These are phyloP conservation scores for Potorous gilbertii DNA, from an alignment of 2,797 vertebrate species.

Conservation along the genomic window DNA sequence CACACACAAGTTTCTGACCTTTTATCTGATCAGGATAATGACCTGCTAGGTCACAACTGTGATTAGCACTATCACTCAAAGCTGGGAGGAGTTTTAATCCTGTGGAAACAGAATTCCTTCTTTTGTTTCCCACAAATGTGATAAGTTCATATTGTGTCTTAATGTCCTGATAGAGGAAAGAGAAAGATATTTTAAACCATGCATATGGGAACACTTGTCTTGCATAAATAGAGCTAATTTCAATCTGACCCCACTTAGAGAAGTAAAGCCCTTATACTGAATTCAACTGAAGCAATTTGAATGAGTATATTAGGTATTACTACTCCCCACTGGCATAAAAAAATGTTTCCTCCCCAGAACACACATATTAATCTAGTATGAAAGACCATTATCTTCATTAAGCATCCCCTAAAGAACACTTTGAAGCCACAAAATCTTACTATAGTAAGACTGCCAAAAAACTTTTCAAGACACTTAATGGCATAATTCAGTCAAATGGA, in stretches of 20 bases:
- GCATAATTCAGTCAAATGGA: slow-evolving; percentile 17
- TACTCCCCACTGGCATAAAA: slow-evolving; percentile 31
- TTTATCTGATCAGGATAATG: too few relatives aligned
- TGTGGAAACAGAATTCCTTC: too few relatives aligned
- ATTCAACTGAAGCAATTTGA: slow-evolving; percentile 13
- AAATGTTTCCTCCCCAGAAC: neutral
- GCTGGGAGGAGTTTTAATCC: too few relatives aligned
- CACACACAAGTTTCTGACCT: too few relatives aligned
- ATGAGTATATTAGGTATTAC: neutral
- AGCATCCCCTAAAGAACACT: neutral
- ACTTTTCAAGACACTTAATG: neutral
- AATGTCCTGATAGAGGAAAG: neutral
- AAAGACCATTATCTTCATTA: slow-evolving; percentile 14
- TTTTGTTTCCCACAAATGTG: neutral
- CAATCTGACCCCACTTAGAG: neutral
- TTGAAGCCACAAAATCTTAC: slow-evolving; percentile 24
- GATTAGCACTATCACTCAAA: too few relatives aligned
- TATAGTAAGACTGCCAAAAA: slow-evolving; percentile 9
- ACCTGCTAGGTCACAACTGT: too few relatives aligned
- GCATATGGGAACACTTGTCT: neutral
- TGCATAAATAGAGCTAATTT: neutral
- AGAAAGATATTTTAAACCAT: neutral
- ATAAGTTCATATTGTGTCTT: neutral
- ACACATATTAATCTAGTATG: neutral
- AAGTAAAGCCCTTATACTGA: neutral